Base-by-base conservation (phyloP, 23 tunicate genomes). In the Diplosoma virens region DNA sequence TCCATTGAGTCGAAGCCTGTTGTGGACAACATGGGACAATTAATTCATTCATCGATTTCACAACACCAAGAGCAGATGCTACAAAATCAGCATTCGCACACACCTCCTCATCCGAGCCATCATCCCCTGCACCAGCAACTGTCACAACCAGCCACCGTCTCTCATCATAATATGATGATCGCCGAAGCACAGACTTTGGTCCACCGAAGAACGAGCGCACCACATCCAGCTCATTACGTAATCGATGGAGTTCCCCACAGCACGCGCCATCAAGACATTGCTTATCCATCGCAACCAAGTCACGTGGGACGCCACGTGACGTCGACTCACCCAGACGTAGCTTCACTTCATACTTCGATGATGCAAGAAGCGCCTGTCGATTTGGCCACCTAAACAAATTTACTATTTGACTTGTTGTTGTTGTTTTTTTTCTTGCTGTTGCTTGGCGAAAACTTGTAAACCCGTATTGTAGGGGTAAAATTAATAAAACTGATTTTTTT, bases 161-260 rank as follows among this genome's bases (percentile, higher is more conserved):
- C 79, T 4, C 82, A 86, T n/a, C 85, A 87, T 32, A 75, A 82
- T 48, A 87, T 87, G 94, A 81, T 87, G 16, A 86, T 86, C 82
- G 69, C 81, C 55, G 82, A 87, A 31, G 78, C 78, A 24, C 94
- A 81, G 59, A 17, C 79, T 7, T 25, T 84, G 55, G 45, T 80
- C 67, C 79, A 66, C 75, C 77, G 73, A n/a, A 61, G 60, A 18
- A 34, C 76, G 16, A 55, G 67, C 35, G 84, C 68, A 6, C 47
- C 66, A 14, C 29, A 72, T 29, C 77, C 94, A 1, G 86, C 81
- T 25, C 93, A 86, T 18, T 86, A 86, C 56, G 79, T 84, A 30
- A 47, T 86, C 80, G 85, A 84, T 28, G 68, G 80, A 30, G 47
- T 81, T 7, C 73, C 72, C 50, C 81, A 83, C 34, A 65, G 54